A percentile compares a stretch with the other conserved stretches of the same genome.
Evolutionary conservation across 2,888 invertebrate species (phyloP).

Genomic region (Uropetala carovei): DNA sequence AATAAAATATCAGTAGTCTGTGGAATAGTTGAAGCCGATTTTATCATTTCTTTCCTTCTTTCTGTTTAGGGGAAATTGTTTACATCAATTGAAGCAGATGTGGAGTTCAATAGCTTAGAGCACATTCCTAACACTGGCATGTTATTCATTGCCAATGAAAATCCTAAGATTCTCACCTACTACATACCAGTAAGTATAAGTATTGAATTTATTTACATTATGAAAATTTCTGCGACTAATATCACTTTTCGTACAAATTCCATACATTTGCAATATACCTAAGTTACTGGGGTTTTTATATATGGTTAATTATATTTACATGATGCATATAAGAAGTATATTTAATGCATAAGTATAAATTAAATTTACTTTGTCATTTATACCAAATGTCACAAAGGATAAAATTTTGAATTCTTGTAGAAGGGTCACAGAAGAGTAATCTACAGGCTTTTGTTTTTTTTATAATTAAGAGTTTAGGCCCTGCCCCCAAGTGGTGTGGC

Average conservation of each 20-base stretch:
- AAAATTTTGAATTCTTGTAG: too few relatives aligned
- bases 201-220: neutral
- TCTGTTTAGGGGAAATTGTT: slow-evolving; percentile 89
- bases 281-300: neutral
- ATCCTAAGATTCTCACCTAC: slow-evolving; percentile 94
- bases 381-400: too few relatives aligned
- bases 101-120: slow-evolving; percentile 92
- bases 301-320: slow-evolving; percentile 43
- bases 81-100: slow-evolving; percentile 93
- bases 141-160: slow-evolving; percentile 96
- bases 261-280: too few relatives aligned
- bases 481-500: slow-evolving; percentile 98
- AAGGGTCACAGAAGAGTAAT: too few relatives aligned
- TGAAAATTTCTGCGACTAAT: too few relatives aligned
- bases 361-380: too few relatives aligned
- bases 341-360: too few relatives aligned
- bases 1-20: too few relatives aligned
- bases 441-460: slow-evolving; percentile 43
- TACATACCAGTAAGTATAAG: slow-evolving; percentile 89
- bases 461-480: slow-evolving; percentile 79
- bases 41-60: slow-evolving; percentile 66
- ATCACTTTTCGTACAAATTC: too few relatives aligned
- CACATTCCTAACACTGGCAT: slow-evolving; percentile 93
- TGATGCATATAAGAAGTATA: slow-evolving; percentile 66
- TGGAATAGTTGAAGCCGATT: too few relatives aligned